These are phyloP conservation scores for Lepeophtheirus salmonis DNA, from an alignment of 1,140 invertebrate species.

Conservation along the genomic window DNA sequence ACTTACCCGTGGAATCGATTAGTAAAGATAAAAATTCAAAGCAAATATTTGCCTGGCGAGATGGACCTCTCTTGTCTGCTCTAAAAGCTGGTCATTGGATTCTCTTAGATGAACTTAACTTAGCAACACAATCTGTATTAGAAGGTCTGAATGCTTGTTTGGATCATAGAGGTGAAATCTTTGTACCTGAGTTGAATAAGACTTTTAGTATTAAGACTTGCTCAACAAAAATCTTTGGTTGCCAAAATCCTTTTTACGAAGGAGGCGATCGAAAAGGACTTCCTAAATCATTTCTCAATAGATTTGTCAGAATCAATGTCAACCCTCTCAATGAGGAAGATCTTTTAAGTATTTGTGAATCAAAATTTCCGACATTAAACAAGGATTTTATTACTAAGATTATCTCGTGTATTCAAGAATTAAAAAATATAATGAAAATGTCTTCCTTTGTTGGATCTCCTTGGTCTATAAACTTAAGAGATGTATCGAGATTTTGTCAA, in stretches of 20 bases:
- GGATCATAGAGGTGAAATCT: conserved; percentile 90
- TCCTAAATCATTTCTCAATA: conserved; percentile 89
- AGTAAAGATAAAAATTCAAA: conserved; percentile 40
- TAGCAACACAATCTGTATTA: conserved; percentile 91
- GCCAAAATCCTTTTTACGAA: conserved; percentile 92
- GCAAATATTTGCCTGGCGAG: conserved; percentile 63
- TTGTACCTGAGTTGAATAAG: conserved; percentile 76
- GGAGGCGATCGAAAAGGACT: conserved; percentile 85
- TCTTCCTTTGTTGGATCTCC: conserved; percentile 44
- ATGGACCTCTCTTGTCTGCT: conserved; percentile 83
- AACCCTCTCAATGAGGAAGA: conserved; percentile 32
- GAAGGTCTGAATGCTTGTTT: conserved; percentile 96
- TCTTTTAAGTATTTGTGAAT: conserved; percentile 7
- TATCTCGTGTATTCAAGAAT: not conserved
- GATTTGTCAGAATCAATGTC: conserved; percentile 47
- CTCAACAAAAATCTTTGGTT: conserved; percentile 76
- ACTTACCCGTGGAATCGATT: conserved; percentile 78
- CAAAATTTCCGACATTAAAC: not conserved
- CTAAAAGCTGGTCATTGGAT: conserved; percentile 87
- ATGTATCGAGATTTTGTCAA: conserved; percentile 29
- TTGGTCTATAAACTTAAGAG: conserved; percentile 93
- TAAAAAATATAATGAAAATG: conserved; percentile 27
- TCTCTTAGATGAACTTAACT: conserved; percentile 91
- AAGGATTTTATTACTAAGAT: not conserved
- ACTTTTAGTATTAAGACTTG: conserved; percentile 52